Base-by-base conservation (phyloP, 64 coral and sea anemone species). In the Platygyra sinensis region DNA sequence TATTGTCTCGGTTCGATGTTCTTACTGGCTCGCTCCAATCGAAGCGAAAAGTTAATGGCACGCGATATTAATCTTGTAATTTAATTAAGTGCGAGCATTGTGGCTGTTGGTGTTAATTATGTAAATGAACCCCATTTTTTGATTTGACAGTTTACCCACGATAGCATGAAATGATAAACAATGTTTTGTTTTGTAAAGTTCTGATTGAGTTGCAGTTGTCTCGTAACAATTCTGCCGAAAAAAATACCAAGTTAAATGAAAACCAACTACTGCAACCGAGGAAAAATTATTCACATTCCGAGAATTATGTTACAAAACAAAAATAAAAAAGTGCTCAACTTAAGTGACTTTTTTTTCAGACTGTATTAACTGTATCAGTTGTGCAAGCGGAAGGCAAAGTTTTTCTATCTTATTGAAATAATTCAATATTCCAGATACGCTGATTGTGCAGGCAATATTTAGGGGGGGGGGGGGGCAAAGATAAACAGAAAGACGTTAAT, bases 31-130 rank as follows among this genome's bases (percentile, higher is more conserved):
- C 14, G 60, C 52, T 28, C 54, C 13, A 80, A 30, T 60, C 51
- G 14, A 60, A 80, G n/a, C 19, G 14, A 30, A 24, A 80, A 80
- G 30, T 76, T 76, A 76, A 76, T 76, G 74, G 38, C 10, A 8
- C 30, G 25, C 54, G 77, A 84, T 64, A 71, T 84, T 84, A 84
- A 49, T 84, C 60, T 64, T 22, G 60, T 46, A 67, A 84, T 84
- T 84, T 49, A 67, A 84, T 84, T 67, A 84, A 39, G 62, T 67
- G 59, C 24, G 7, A 9, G 36, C 30, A 67, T 67, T 67, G 80
- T 50, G 80, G 62, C 62, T 28, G 20, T 24, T 38, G 61, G 22
- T 84, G 80, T 82, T 62, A 84, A 84, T 62, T 84, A 84, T 84
- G 80, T 64, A 82, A 82, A 82, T 62, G 52, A 81, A 60, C 77